phyloP scores from a whole-genome alignment of 2,797 vertebrate genomes.

The Poecilia wingei region DNA sequence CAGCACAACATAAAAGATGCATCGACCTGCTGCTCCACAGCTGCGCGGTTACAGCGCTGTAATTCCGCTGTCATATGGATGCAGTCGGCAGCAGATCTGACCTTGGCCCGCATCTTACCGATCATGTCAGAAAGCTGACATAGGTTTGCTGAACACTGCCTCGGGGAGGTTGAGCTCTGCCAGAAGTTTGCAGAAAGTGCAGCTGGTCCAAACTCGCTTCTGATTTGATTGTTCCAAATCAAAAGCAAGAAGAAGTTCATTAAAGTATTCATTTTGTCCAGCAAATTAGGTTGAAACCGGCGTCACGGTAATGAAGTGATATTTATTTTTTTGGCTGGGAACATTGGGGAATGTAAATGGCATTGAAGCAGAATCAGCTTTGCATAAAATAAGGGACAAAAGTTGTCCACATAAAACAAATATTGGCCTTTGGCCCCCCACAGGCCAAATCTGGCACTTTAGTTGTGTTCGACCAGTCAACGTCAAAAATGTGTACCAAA shows the following conservation, averaged over 20 bases:
- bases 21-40: slow-evolving; percentile 10
- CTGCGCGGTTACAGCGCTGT: neutral
- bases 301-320: neutral
- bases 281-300: neutral
- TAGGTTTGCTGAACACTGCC: slow-evolving; percentile 29
- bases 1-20: neutral
- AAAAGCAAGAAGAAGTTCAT: neutral
- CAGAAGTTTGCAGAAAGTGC: slow-evolving; percentile 17
- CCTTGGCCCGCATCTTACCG: slow-evolving; percentile 54
- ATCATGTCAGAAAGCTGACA: slow-evolving; percentile 45
- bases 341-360: neutral
- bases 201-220: neutral
- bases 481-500: neutral
- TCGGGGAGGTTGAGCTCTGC: slow-evolving; percentile 21
- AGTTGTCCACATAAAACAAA: neutral
- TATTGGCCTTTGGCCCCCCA: neutral
- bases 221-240: neutral
- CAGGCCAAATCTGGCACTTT: neutral
- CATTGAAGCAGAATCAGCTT: neutral
- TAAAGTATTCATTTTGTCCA: neutral
- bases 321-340: neutral
- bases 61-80: slow-evolving; percentile 21
- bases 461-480: neutral
- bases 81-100: slow-evolving; percentile 39
- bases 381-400: neutral